Conservation (phyloP, 2,888 invertebrate species). For the Psylliodes chrysocephalus region DNA sequence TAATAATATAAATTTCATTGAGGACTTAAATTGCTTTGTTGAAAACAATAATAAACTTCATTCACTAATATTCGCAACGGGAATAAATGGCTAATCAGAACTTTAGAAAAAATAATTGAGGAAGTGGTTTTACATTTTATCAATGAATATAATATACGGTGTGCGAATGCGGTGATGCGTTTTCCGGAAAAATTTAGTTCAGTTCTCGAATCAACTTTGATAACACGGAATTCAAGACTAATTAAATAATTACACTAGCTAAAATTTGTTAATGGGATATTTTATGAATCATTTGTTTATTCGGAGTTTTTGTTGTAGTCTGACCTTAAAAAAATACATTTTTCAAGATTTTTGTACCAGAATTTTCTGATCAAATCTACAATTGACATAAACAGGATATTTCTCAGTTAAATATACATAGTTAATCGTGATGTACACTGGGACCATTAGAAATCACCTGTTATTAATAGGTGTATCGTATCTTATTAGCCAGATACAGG, state of each 20-base stretch:
- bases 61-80: conserved; percentile 5
- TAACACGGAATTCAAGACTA: conserved; percentile 7
- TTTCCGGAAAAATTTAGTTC: conserved; percentile 10
- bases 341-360: no score
- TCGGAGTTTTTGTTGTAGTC: no score
- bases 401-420: no score
- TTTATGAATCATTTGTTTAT: conserved; percentile 7
- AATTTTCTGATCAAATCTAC: no score
- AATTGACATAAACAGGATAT: no score
- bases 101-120: conserved; percentile 2
- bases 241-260: conserved; percentile 5
- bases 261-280: conserved; percentile 5
- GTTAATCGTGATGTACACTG: no score
- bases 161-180: conserved; percentile 2
- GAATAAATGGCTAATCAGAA: neutral
- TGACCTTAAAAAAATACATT: neutral
- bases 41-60: neutral
- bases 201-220: neutral
- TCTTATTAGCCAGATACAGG: no score
- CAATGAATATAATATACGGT: conserved; percentile 6
- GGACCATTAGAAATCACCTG: no score
- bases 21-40: conserved; percentile 1
- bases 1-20: neutral
- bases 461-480: no score
- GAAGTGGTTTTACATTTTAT: conserved; percentile 13